Percentiles rank a stretch among this genome's conserved stretches.
Conservation (phyloP, 2,888 invertebrate genomes). For the Caradrina kadenii region DNA sequence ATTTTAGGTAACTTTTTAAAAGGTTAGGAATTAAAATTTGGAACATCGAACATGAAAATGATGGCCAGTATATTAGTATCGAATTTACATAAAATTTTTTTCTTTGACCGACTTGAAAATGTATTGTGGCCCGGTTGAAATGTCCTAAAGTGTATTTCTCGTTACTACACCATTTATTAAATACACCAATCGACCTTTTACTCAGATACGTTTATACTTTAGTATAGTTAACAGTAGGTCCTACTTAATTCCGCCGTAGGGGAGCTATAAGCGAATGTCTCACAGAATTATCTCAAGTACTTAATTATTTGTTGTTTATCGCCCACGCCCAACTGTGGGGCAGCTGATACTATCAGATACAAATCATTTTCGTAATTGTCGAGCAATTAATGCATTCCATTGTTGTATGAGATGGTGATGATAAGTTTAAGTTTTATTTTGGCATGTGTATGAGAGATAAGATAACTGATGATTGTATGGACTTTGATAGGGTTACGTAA, state of each 20-base stretch:
- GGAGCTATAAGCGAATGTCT: conserved; percentile 48
- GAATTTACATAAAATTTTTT: neutral
- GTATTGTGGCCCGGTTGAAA: neutral
- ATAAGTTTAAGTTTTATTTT: conserved; percentile 51
- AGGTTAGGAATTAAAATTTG: neutral
- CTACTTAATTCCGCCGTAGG: conserved; percentile 56
- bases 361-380: conserved; percentile 78
- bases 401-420: conserved; percentile 61
- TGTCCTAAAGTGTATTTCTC: neutral
- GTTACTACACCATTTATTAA: neutral
- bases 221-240: conserved; percentile 32
- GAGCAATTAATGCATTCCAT: conserved; percentile 73
- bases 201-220: neutral
- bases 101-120: neutral
- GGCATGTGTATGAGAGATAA: conserved; percentile 31
- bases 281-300: conserved; percentile 58
- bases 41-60: neutral
- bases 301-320: conserved; percentile 72
- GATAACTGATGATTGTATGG: conserved; percentile 1
- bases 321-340: conserved; percentile 66
- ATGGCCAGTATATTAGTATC: neutral
- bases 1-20: too few species aligned
- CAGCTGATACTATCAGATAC: conserved; percentile 65
- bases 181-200: conserved; percentile 27
- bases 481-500: neutral